Evolutionary conservation across 2,113 vertebrate species (phyloP).

Genomic region (Turnix velox): DNA sequence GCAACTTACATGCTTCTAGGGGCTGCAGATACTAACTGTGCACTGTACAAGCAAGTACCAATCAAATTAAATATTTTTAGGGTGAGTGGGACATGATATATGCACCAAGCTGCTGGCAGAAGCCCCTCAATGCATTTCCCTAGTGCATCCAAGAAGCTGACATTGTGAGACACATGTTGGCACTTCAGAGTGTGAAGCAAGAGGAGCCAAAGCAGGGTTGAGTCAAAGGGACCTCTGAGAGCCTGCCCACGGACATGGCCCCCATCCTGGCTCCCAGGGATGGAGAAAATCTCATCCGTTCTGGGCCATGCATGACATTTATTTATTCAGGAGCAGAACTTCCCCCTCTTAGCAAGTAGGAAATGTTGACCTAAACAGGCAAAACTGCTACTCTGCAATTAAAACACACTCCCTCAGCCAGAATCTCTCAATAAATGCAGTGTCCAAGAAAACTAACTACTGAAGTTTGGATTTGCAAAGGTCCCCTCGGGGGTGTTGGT

Average conservation of each 20-base stretch:
- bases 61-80: background rate
- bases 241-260: background rate
- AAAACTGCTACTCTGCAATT: constrained; percentile 6
- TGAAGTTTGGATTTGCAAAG: background rate
- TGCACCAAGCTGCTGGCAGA: background rate
- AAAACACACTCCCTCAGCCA: background rate
- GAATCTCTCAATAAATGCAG: background rate
- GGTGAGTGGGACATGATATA: fast-evolving
- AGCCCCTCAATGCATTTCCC: background rate
- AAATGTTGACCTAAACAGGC: background rate
- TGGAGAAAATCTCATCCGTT: background rate
- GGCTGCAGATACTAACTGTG: background rate
- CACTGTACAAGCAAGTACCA: background rate
- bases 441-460: background rate
- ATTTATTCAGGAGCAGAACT: constrained; percentile 3
- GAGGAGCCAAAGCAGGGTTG: background rate
- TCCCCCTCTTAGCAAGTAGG: background rate
- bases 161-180: fast-evolving
- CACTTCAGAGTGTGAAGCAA: background rate
- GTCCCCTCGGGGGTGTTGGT: background rate
- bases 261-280: background rate
- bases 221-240: background rate
- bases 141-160: background rate
- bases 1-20: background rate
- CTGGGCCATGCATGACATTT: background rate